phyloP scores from a whole-genome alignment of 2,888 invertebrate species.

The Dryomyza anilis region DNA sequence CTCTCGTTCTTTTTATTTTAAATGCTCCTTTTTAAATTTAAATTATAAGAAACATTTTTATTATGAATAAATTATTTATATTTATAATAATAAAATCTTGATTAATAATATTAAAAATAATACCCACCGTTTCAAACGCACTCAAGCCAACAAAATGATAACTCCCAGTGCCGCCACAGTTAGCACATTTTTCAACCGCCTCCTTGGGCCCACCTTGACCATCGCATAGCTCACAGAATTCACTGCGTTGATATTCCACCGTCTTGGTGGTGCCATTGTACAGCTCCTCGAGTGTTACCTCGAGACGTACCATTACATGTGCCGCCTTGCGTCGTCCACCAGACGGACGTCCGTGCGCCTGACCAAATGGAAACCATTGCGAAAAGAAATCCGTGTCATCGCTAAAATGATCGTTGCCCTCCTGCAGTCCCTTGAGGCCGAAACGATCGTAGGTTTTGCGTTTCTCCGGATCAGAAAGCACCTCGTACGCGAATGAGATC shows the following conservation, averaged over 20 bases:
- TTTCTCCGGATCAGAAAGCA: slow-evolving; percentile 87
- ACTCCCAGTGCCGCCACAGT: slow-evolving; percentile 56
- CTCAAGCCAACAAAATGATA: slow-evolving; percentile 60
- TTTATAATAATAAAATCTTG: too few relatives aligned
- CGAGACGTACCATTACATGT: slow-evolving; percentile 81
- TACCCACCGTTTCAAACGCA: slow-evolving; percentile 65
- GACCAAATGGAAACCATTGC: slow-evolving; percentile 70
- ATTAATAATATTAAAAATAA: neutral
- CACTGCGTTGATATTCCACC: slow-evolving; percentile 50
- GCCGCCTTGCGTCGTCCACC: slow-evolving; percentile 67
- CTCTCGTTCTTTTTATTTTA: neutral
- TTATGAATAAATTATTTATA: neutral
- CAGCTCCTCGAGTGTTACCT: slow-evolving; percentile 87
- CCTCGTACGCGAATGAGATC: slow-evolving; percentile 94
- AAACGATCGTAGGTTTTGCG: slow-evolving; percentile 82
- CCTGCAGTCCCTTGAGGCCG: slow-evolving; percentile 88
- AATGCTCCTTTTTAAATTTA: too few relatives aligned
- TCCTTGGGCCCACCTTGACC: slow-evolving; percentile 54
- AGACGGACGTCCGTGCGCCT: slow-evolving; percentile 61
- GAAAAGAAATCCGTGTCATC: slow-evolving; percentile 69
- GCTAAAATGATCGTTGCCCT: slow-evolving; percentile 66
- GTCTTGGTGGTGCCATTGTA: slow-evolving; percentile 80
- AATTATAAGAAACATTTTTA: neutral
- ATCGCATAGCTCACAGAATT: slow-evolving; percentile 50
- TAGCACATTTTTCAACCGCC: slow-evolving; percentile 41